Conservation (phyloP, 2,113 vertebrate species). For the Ctenomys sociabilis region DNA sequence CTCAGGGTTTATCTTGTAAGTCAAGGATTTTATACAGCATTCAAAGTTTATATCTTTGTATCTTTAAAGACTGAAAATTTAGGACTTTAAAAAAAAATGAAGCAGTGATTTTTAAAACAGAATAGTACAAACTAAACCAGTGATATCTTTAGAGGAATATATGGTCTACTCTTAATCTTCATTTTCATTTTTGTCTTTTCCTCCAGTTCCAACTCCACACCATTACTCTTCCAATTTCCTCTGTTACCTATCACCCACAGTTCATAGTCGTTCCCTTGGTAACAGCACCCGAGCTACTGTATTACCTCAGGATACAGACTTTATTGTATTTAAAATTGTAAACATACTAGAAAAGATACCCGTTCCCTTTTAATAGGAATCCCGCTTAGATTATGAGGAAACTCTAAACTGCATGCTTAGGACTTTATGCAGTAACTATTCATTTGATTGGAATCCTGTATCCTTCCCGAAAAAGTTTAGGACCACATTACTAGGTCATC, state of each 20-base stretch:
- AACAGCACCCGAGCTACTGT: not conserved
- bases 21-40: not conserved
- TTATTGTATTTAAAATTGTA: not conserved
- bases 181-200: constrained; percentile 1
- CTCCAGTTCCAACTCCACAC: not conserved
- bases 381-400: constrained; percentile 21
- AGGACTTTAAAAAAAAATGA: not conserved
- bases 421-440: not conserved
- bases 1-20: no score
- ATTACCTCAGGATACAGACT: not conserved
- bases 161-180: not conserved
- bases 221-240: not conserved
- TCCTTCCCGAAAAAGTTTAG: not conserved
- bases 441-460: not conserved
- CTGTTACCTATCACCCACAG: not conserved
- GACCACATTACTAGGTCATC: not conserved
- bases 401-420: not conserved
- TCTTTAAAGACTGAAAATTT: constrained; percentile 2
- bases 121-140: constrained; percentile 7
- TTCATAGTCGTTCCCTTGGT: not conserved
- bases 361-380: not conserved
- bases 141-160: not conserved
- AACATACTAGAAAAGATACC: not conserved
- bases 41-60: constrained; percentile 34
- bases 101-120: constrained; percentile 33